These are phyloP conservation scores for Prosapia bicincta DNA, from an alignment of 2,888 invertebrate species.

Conservation along the genomic window DNA sequence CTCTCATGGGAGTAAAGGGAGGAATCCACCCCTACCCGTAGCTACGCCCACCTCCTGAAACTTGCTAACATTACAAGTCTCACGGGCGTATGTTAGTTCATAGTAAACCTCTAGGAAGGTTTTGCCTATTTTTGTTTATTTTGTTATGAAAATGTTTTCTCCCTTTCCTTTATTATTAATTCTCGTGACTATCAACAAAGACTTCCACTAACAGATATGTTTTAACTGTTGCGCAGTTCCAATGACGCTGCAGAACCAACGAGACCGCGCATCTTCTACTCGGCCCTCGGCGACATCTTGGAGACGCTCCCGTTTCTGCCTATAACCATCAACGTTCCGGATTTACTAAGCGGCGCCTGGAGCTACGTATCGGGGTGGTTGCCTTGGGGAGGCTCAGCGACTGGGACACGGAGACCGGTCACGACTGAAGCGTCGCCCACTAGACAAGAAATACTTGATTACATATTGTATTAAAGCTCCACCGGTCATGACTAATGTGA, in stretches of 20 bases:
- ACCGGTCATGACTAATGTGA: too few relatives aligned
- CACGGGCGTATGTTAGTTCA: too few relatives aligned
- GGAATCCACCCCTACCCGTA: too few relatives aligned
- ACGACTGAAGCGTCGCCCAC: neutral
- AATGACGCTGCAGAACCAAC: neutral
- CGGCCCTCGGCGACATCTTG: constrained; percentile 49
- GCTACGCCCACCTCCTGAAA: too few relatives aligned
- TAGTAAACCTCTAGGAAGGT: too few relatives aligned
- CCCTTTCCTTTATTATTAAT: too few relatives aligned
- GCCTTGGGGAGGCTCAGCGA: neutral
- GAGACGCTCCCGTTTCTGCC: constrained; percentile 56
- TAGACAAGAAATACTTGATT: neutral
- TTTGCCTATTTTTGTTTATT: too few relatives aligned
- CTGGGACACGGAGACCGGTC: neutral
- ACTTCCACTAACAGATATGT: too few relatives aligned
- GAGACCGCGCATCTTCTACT: constrained; percentile 32
- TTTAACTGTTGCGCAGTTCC: neutral
- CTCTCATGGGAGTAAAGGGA: too few relatives aligned
- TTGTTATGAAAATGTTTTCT: too few relatives aligned
- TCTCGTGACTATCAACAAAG: too few relatives aligned
- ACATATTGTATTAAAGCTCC: neutral
- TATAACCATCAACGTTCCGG: constrained; percentile 61
- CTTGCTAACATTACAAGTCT: too few relatives aligned
- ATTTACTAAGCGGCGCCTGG: constrained; percentile 47
- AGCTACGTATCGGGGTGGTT: constrained; percentile 29